A percentile compares a stretch with the other conserved stretches of the same genome.
Evolutionary conservation across 2,113 vertebrate species (phyloP).

Genomic region (Prietella phreatophila): DNA sequence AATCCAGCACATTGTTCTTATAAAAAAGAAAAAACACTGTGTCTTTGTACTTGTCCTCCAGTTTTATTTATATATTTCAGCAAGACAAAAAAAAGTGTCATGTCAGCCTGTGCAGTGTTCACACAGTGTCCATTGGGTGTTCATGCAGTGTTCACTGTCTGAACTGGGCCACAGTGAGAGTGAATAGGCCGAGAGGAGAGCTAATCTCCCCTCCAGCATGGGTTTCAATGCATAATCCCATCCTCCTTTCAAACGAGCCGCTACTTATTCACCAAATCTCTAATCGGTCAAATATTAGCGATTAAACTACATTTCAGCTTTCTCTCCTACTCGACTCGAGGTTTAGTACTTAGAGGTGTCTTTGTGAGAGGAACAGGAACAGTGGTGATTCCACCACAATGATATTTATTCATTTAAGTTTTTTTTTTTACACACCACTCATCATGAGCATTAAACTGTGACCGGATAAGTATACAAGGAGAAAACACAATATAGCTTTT

Average conservation of each 20-base stretch:
- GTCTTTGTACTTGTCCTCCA: constrained; percentile 17
- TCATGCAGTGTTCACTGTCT: constrained; percentile 45
- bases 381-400: neutral
- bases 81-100: neutral
- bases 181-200: constrained; percentile 49
- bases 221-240: constrained; percentile 53
- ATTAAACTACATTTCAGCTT: constrained; percentile 26
- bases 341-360: neutral
- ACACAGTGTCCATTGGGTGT: constrained; percentile 41
- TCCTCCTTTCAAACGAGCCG: constrained; percentile 39
- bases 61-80: constrained; percentile 37
- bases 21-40: constrained; percentile 5
- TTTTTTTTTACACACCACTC: neutral
- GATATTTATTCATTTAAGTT: neutral
- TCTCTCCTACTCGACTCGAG: constrained; percentile 37
- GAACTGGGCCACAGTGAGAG: constrained; percentile 51
- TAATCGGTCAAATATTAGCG: constrained; percentile 52
- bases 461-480: neutral
- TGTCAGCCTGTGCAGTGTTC: constrained; percentile 37
- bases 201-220: constrained; percentile 48
- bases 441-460: neutral
- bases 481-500: neutral
- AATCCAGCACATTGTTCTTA: constrained; percentile 85
- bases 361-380: constrained; percentile 28
- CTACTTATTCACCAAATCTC: constrained; percentile 41